Conservation (phyloP, 1,140 invertebrate species). For the Calliphora vicina region DNA sequence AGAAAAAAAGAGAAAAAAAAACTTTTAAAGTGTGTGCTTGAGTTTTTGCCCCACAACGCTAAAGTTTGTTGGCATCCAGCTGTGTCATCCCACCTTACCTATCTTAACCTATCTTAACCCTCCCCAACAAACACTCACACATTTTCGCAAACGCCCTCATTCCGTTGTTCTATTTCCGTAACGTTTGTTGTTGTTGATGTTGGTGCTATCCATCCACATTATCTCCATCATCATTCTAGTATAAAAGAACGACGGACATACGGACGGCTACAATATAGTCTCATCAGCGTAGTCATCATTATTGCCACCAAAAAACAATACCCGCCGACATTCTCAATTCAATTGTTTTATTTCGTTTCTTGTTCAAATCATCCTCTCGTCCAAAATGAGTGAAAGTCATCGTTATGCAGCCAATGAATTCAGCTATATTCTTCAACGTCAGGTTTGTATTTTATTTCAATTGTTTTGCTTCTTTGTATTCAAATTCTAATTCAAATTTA, state of each 20-base stretch:
- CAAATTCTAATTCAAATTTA: neutral
- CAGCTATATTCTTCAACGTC: conserved; percentile 61
- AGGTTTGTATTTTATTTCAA: conserved; percentile 48
- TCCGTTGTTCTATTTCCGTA: neutral
- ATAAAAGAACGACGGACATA: neutral
- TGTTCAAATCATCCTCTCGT: neutral
- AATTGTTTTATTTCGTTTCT: neutral
- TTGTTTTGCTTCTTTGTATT: neutral
- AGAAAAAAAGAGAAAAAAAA: neutral
- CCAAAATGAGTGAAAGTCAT: conserved; percentile 59
- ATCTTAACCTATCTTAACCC: too few relatives aligned
- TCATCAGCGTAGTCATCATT: neutral
- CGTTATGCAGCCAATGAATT: conserved; percentile 62
- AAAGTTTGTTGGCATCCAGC: neutral
- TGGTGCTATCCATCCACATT: neutral
- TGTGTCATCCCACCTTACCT: neutral
- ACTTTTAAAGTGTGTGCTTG: neutral
- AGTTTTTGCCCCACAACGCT: neutral
- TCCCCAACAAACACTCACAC: neutral
- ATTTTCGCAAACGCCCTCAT: neutral
- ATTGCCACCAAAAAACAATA: neutral
- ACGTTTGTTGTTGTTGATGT: neutral
- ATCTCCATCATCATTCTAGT: neutral
- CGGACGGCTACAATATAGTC: neutral
- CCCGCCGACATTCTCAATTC: neutral